phyloP scores from a whole-genome alignment of 2,113 vertebrate species.

The Cololabis saira region DNA sequence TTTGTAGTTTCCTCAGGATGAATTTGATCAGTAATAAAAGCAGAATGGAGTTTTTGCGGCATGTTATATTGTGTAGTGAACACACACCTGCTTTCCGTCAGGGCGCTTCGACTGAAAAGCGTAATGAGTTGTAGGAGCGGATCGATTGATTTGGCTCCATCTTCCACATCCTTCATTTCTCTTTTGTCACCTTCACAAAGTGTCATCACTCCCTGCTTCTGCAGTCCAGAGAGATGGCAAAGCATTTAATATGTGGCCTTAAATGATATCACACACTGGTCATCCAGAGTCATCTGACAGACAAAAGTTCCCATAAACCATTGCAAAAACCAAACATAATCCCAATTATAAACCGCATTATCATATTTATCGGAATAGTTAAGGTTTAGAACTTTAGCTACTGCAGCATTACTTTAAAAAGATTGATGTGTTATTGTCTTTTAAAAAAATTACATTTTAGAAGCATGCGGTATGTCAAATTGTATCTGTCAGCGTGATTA shows the following conservation, averaged over 20 bases:
- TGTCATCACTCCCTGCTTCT: conserved; percentile 60
- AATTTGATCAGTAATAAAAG: conserved; percentile 20
- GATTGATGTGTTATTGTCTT: too few species aligned
- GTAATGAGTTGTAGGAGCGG: conserved; percentile 94
- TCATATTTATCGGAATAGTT: neutral
- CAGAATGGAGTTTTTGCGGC: conserved; percentile 8
- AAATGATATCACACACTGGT: conserved; percentile 22
- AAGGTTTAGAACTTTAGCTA: too few species aligned
- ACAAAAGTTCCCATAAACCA: neutral
- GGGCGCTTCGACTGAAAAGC: conserved; percentile 91
- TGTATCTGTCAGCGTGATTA: too few species aligned
- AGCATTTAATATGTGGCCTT: conserved; percentile 14
- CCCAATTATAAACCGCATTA: neutral
- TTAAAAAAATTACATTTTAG: too few species aligned
- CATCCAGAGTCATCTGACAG: neutral
- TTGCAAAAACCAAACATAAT: neutral
- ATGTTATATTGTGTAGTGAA: conserved; percentile 33
- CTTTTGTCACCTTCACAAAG: conserved; percentile 67
- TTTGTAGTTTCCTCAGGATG: conserved; percentile 15
- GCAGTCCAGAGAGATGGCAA: conserved; percentile 29
- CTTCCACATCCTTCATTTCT: conserved; percentile 81
- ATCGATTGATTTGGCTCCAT: conserved; percentile 84
- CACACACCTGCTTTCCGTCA: conserved; percentile 83
- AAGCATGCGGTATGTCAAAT: too few species aligned
- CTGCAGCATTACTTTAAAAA: too few species aligned